Percentiles rank a stretch among this genome's conserved stretches.
Evolutionary conservation across 64 coral and sea anemone genomes (phyloP).

Genomic region (Porites lutea): DNA sequence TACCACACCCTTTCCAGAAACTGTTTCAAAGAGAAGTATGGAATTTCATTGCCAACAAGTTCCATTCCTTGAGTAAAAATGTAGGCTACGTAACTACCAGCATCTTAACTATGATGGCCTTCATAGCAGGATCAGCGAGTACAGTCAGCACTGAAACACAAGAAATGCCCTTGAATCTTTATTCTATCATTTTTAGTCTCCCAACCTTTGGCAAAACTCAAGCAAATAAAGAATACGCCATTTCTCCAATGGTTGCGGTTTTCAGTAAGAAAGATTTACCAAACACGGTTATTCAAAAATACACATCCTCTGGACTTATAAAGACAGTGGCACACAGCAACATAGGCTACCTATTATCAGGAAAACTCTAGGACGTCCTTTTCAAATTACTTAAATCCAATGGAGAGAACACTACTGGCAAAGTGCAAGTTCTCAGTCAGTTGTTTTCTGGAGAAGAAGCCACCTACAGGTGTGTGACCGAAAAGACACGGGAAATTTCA

Average conservation of each 20-base stretch:
- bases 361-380: conserved; percentile 18
- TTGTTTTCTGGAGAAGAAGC: conserved; percentile 20
- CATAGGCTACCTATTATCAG: background rate
- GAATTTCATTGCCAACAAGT: too few relatives aligned
- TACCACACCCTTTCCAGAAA: too few relatives aligned
- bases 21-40: too few relatives aligned
- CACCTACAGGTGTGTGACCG: background rate
- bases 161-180: too few relatives aligned
- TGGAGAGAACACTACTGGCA: conserved; percentile 27
- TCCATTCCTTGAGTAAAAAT: too few relatives aligned
- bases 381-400: conserved; percentile 27
- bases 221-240: too few relatives aligned
- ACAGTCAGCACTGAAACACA: too few relatives aligned
- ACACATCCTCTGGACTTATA: conserved; percentile 12
- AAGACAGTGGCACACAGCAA: background rate
- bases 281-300: background rate
- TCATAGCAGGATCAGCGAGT: too few relatives aligned
- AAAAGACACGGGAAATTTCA: background rate
- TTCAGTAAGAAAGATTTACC: background rate
- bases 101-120: too few relatives aligned
- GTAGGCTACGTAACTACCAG: too few relatives aligned
- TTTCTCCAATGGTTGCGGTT: background rate
- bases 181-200: too few relatives aligned
- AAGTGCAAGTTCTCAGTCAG: conserved; percentile 4
- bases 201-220: too few relatives aligned